Percentiles rank a stretch among this genome's conserved stretches.
Conservation (phyloP, 2,113 vertebrate genomes). For the Sylvia atricapilla region DNA sequence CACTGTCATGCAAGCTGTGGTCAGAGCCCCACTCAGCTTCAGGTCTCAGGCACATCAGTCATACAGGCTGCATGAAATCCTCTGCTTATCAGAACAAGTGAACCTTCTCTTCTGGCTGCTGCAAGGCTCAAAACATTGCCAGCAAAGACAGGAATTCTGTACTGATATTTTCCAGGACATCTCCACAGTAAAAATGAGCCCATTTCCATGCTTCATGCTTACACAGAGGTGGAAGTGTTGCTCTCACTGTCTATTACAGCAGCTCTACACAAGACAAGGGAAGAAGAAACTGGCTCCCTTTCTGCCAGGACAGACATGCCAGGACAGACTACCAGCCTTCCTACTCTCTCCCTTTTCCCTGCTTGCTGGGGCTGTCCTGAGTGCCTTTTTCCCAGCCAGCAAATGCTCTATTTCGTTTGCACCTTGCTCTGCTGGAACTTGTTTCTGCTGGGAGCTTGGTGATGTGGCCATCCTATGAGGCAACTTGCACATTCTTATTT, state of each 20-base stretch:
- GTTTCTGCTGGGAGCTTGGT: not conserved
- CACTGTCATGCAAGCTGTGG: fast-evolving
- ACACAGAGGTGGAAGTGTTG: not conserved
- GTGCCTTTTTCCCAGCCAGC: not conserved
- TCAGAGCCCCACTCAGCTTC: not conserved
- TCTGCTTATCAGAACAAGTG: not conserved
- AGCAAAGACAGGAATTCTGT: not conserved
- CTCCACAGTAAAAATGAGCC: not conserved
- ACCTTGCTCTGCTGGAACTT: not conserved
- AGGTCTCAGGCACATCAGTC: not conserved
- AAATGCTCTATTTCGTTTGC: not conserved
- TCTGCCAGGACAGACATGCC: not conserved
- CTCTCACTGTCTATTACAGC: not conserved
- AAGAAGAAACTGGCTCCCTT: not conserved
- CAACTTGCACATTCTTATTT: not conserved
- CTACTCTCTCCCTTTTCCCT: not conserved
- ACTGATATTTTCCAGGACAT: not conserved
- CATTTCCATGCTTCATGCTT: not conserved
- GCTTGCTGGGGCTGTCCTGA: not conserved
- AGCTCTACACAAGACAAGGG: not conserved
- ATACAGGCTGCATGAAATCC: not conserved
- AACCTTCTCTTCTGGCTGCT: not conserved
- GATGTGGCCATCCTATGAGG: fast-evolving
- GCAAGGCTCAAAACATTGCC: not conserved
- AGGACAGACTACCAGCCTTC: not conserved